Evolutionary conservation across 2,888 invertebrate genomes (phyloP), one percentile per base, ranked within the genome.

Genomic region (Cephonodes hylas): DNA sequence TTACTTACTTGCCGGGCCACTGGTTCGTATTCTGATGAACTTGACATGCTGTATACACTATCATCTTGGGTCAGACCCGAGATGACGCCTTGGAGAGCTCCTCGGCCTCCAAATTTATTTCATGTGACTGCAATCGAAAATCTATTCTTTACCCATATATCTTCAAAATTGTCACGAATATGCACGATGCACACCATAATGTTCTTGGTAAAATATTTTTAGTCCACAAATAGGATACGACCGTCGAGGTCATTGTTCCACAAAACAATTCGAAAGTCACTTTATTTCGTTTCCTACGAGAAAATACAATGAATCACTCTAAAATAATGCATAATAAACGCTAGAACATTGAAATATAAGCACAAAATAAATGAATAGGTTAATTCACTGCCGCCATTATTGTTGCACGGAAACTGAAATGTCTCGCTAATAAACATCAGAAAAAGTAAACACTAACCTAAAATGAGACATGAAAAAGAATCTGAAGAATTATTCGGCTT

Each of bases 331-430:
- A 73, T 71, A 66, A 70, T 63, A 70, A 71, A 73, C 68, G 72
- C 73, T 65, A 66, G 64, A 77, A 72, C 61, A 68, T 62, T 65
- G 66, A 69, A 75, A 75, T 80, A 84, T 81, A 82, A 70, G 72
- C 74, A 73, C 74, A 82, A 85, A 84, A 84, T 84, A 82, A 74
- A 76, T 79, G 84, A 83, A 89, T 91, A 92, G 91, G 92, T 91
- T 92, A 91, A 89, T 88, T 79, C 81, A 87, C 90, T 92, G 92
- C 91, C 92, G 91, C 92, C 92, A 92, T 92, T 91, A 92, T 87
- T 89, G 91, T 89, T 81, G 86, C 86, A 91, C 87, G 87, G 88
- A 91, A 86, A 89, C 82, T 85, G 89, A 87, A 89, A 89, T 88
- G 91, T 90, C 88, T 89, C 78, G 64, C 68, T 77, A 80, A 81